Base-by-base conservation (phyloP, 37 sponge, comb jelly and placozoan species). In the Petrosia ficiformis region DNA sequence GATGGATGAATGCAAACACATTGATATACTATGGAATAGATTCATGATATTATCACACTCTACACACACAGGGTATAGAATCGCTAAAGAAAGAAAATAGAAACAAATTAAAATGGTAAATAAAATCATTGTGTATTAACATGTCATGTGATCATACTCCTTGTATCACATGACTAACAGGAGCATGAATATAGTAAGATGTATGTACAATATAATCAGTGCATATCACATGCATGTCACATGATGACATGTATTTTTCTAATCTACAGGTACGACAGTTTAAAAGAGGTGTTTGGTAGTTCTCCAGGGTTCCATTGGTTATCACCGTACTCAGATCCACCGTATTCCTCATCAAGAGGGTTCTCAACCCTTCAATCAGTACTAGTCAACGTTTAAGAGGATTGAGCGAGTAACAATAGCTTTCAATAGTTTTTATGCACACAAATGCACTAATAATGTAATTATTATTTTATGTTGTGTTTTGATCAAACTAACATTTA, bases 241-340 rank as follows among this genome's bases (percentile, higher is more conserved):
- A n/a, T n/a, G 10, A 57, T 32, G 14, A 10, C 73, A 43, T 57
- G 4, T 22, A 54, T 48, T 33, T 32, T 37, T 34, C 73, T 24
- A 36, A 3, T 10, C 35, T 69, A 25, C 75, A 92, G 93, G 95
- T 42, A 65, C 19, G 86, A 92, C 31, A 90, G 87, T 71, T 76
- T 96, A 28, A 59, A 37, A 1, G 97, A 92, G 35, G 91, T 96
- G 68, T 92, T 92, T 85, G 97, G 97, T 16, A 65, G 71, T 70
- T 81, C 81, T 3, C 52, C 72, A 39, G 69, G 86, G 37, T n/a
- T 83, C 76, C 42, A 56, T 30, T 96, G 97, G 97, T 38, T 96
- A 29, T 86, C 84, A 42, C 97, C 97, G 0, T 84, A 93, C 89
- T 74, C 81, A 8, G 80, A 92, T 0, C 81, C 90, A 19, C 87